Percentiles rank a stretch among this genome's conserved stretches.
Conservation (phyloP, 2,113 vertebrate genomes). For the Aegypius monachus region DNA sequence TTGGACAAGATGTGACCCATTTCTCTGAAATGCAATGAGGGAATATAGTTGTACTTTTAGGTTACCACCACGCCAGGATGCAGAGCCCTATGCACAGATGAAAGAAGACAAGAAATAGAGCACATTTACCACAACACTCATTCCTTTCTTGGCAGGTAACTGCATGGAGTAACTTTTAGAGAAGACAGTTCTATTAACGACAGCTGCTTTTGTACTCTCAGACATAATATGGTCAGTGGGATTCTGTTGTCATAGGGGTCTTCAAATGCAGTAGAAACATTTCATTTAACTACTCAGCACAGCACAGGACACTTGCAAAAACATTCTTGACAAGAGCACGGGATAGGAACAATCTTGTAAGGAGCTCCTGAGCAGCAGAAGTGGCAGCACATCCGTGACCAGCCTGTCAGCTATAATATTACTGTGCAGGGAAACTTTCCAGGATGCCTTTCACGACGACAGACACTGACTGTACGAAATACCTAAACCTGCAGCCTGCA, state of each 20-base stretch:
- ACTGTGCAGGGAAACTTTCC: neutral
- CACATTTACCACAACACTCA: neutral
- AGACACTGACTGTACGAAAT: fast-evolving
- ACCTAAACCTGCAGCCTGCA: neutral
- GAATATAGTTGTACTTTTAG: neutral
- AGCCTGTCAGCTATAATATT: neutral
- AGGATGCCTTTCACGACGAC: neutral
- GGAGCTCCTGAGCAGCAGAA: neutral
- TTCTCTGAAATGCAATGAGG: neutral
- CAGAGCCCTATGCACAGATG: fast-evolving
- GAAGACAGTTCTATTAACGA: neutral
- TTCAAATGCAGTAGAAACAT: neutral
- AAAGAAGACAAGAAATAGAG: neutral
- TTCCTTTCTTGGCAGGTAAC: neutral
- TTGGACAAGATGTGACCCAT: neutral
- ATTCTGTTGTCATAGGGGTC: neutral
- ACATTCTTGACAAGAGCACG: neutral
- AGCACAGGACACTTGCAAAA: neutral
- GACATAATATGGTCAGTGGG: neutral
- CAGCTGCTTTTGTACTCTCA: neutral
- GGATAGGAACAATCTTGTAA: neutral
- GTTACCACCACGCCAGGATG: neutral
- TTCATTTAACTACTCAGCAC: neutral
- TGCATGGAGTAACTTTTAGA: neutral
- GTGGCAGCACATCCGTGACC: neutral